phyloP scores from a whole-genome alignment of 1,140 invertebrate genomes.

The Sogatella furcifera region DNA sequence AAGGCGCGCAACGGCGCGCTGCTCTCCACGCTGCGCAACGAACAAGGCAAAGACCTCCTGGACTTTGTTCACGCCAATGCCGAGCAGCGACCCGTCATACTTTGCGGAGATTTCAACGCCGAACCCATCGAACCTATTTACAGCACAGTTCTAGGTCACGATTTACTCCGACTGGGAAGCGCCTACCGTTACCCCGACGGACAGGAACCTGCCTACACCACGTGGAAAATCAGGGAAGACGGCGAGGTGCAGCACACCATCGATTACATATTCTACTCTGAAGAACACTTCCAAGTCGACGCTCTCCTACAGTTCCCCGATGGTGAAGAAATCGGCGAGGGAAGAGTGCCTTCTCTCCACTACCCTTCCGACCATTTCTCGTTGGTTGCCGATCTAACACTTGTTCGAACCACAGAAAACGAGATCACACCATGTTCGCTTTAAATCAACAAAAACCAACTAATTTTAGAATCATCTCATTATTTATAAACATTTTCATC shows the following conservation, averaged over 20 bases:
- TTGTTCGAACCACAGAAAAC: not conserved
- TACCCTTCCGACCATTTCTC: slow-evolving; percentile 78
- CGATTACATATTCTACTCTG: slow-evolving; percentile 66
- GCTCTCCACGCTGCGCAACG: slow-evolving; percentile 54
- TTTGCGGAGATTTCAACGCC: slow-evolving; percentile 73
- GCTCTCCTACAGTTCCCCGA: slow-evolving; percentile 51
- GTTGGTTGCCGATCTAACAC: slow-evolving; percentile 52
- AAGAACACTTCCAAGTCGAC: slow-evolving; percentile 42
- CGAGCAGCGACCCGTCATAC: slow-evolving; percentile 43
- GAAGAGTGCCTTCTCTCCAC: slow-evolving; percentile 50
- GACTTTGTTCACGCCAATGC: slow-evolving; percentile 43
- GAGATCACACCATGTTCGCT: too few species aligned
- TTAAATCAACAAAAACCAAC: too few species aligned
- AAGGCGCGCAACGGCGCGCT: slow-evolving; percentile 62
- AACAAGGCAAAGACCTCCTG: slow-evolving; percentile 63
- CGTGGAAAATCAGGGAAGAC: slow-evolving; percentile 61
- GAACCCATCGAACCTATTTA: slow-evolving; percentile 64
- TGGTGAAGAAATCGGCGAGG: slow-evolving; percentile 52
- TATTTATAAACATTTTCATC: too few species aligned
- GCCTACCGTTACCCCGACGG: slow-evolving; percentile 33
- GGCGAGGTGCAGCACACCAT: slow-evolving; percentile 64
- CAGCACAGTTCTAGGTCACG: slow-evolving; percentile 39
- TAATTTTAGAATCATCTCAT: too few species aligned
- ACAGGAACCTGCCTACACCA: slow-evolving; percentile 57
- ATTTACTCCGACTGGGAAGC: slow-evolving; percentile 30